A percentile compares a stretch with the other conserved stretches of the same genome.
These are phyloP conservation scores for Tinea trinotella DNA, from an alignment of 2,888 invertebrate species.

Conservation along the genomic window DNA sequence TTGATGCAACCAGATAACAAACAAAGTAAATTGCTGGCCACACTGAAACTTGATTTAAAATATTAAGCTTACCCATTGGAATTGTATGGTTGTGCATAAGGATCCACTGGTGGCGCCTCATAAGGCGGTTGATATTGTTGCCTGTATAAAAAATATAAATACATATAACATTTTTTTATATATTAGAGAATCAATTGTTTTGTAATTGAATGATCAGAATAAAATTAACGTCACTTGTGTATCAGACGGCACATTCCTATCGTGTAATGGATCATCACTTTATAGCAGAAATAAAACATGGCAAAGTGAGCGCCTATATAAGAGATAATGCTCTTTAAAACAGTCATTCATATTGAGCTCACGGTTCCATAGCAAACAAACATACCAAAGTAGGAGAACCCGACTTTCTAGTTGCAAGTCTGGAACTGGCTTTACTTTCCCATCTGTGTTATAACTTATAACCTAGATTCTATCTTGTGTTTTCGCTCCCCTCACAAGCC, in stretches of 20 bases:
- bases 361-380: no score
- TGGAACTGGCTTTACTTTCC: no score
- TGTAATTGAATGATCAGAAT: conserved; percentile 34
- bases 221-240: conserved; percentile 57
- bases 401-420: no score
- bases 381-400: no score
- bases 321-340: not conserved
- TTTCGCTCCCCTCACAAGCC: no score
- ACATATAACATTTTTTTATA: not conserved
- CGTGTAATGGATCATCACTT: conserved; percentile 60
- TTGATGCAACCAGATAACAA: no score
- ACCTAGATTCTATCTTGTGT: no score
- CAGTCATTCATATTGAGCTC: no score
- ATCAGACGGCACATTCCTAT: conserved; percentile 72
- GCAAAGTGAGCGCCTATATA: not conserved
- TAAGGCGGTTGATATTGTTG: conserved; percentile 58
- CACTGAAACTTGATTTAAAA: not conserved
- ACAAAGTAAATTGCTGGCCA: no score
- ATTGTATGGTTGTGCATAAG: conserved; percentile 51
- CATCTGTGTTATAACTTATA: no score
- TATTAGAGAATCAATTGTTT: not conserved
- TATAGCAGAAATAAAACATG: not conserved
- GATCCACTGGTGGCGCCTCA: conserved; percentile 49
- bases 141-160: conserved; percentile 29
- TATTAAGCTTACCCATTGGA: conserved; percentile 39